Evolutionary conservation across 1,140 invertebrate species (phyloP), one percentile per base, ranked within the genome.

Genomic region (Euwallacea fornicatus): DNA sequence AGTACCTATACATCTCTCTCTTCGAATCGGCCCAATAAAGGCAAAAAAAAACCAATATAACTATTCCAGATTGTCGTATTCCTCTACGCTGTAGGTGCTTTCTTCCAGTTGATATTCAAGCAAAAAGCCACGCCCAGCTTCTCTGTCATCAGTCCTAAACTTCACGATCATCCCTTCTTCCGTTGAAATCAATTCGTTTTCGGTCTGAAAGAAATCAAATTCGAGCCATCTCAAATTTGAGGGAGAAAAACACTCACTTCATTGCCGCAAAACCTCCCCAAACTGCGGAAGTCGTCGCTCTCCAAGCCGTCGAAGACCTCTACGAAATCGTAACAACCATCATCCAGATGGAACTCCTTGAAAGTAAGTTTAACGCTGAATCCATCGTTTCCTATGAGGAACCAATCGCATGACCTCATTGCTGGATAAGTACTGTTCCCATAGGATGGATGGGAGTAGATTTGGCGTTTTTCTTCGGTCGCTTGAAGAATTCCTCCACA

Each of bases 401-500:
- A 89, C 97, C 97, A 99, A 81, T 97, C 94, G 81, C 97, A 98
- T 78, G 97, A 94, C n/a, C 89, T 88, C 71, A 88, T 87, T 58
- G 92, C 91, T 73, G 94, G 92, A 78, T 99, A 99, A 71, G 92
- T 90, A 73, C 91, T 87, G 79, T 95, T 92, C 0, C 95, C 96
- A 76, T 93, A 98, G 64, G 90, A 91, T 0, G 95, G 89, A 82
- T 98, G 97, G 0, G 96, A 98, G 81, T 96, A 98, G 43, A 98
- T 86, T 76, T 95, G 89, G 76, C 93, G 90, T 0, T 91, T 87
- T 42, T 87, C 83, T 21, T 86, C 86, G 0, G 88, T 88, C 3
- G 95, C 96, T 69, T 88, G 85, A 7, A 98, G 83, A 76, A 92
- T 90, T 0, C 96, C 96, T 7, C 96, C 97, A 78, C 97, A 98